A percentile compares a stretch with the other conserved stretches of the same genome.
phyloP scores from a whole-genome alignment of 2,888 invertebrate species.

The Amphipyra berbera region DNA sequence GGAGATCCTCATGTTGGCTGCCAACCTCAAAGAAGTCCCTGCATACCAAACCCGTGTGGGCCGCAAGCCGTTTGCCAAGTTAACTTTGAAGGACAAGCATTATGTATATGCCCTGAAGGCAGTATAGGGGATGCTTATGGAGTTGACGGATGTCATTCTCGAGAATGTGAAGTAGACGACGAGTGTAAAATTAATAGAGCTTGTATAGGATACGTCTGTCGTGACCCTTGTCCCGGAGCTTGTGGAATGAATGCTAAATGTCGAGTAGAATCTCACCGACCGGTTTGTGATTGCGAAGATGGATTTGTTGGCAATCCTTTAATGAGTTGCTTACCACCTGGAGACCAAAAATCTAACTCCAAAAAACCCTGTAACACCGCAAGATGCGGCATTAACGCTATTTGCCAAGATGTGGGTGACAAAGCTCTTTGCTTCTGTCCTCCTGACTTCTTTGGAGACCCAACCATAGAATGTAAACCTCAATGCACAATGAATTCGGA shows the following conservation, averaged over 20 bases:
- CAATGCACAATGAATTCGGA: conserved; percentile 96
- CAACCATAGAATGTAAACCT: conserved; percentile 93
- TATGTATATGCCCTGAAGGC: conserved; percentile 93
- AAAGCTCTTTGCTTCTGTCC: conserved; percentile 94
- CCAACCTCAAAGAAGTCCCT: conserved; percentile 92
- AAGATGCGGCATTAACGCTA: conserved; percentile 94
- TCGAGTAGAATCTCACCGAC: conserved; percentile 94
- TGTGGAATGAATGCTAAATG: conserved; percentile 94
- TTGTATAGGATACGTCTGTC: conserved; percentile 94
- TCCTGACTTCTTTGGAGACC: conserved; percentile 94
- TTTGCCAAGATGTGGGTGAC: conserved; percentile 92
- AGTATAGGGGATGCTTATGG: conserved; percentile 94
- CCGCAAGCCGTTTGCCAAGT: conserved; percentile 93
- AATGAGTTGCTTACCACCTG: conserved; percentile 91
- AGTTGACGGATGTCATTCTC: conserved; percentile 92
- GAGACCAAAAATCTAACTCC: conserved; percentile 82
- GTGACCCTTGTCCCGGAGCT: conserved; percentile 95
- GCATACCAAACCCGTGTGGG: conserved; percentile 95
- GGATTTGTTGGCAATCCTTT: conserved; percentile 94
- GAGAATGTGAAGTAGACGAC: conserved; percentile 94
- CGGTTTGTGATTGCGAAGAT: conserved; percentile 93
- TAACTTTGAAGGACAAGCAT: conserved; percentile 91
- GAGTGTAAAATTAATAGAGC: conserved; percentile 93
- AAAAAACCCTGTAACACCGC: conserved; percentile 93
- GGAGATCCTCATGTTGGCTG: conserved; percentile 96